Base-by-base conservation (phyloP, 2,888 invertebrate genomes). In the Drepana falcataria region DNA sequence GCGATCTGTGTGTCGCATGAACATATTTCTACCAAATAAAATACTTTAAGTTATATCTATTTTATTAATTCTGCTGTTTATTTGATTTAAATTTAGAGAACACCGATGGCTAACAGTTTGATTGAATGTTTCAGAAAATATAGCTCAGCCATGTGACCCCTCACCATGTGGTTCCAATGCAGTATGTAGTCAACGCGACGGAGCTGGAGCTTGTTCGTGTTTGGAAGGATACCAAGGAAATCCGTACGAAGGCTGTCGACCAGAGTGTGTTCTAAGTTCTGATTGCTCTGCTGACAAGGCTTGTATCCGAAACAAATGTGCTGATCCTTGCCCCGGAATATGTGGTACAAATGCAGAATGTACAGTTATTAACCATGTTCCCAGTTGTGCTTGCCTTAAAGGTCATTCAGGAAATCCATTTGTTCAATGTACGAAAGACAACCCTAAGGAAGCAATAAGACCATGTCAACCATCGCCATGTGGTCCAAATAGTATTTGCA, bases 141-240 rank as follows among this genome's bases (percentile, higher is more conserved):
- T 92, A 48, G 79, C 92, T 3, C 94, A 94, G 69, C 96, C 96
- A 0, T 97, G 96, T 75, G 94, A 96, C 75, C 96, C 97, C 53
- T 96, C 96, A 41, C 97, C 97, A 1, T 97, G 97, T 77, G 97
- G 97, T 47, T 86, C 95, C 1, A 97, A 97, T 78, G 96, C 97
- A 2, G 87, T 95, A 74, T 95, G 96, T 82, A 94, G 92, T 69
- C 93, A 95, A 79, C 92, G 94, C 60, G 95, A 96, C 68, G 95
- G 95, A 47, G 95, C 95, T 37, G 96, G 96, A 35, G 93, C 96
- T 53, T 97, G 96, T 75, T 93, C 93, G 48, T 97, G 96, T 71
- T 93, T 96, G 60, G 93, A 94, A 70, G 95, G 95, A 66, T 96
- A 96, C 75, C 94, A 94, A 75, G 97, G 97, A 55, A 96, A 96